These are phyloP conservation scores for Planococcus citri DNA, from an alignment of 1,140 invertebrate genomes.

Conservation along the genomic window DNA sequence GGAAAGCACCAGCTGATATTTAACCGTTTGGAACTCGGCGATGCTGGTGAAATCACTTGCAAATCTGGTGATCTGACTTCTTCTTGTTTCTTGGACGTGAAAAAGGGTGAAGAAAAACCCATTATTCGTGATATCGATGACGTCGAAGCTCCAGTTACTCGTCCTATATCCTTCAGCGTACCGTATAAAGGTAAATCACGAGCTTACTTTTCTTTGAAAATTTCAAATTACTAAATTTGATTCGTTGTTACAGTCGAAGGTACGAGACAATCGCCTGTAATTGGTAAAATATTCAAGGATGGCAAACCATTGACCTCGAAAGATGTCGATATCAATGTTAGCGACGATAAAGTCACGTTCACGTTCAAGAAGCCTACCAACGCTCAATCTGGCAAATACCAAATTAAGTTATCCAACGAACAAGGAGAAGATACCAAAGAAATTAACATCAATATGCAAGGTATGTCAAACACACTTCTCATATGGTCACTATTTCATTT, in stretches of 20 bases:
- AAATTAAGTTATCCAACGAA: constrained; percentile 71
- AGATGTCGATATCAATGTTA: constrained; percentile 75
- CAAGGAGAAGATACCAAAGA: constrained; percentile 78
- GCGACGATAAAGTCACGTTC: constrained; percentile 77
- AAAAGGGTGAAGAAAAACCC: constrained; percentile 71
- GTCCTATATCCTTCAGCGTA: constrained; percentile 70
- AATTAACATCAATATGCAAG: constrained; percentile 73
- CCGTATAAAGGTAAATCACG: constrained; percentile 70
- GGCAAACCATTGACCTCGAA: constrained; percentile 73
- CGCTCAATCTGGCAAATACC: constrained; percentile 66
- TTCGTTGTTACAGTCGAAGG: constrained; percentile 56
- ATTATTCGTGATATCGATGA: constrained; percentile 65
- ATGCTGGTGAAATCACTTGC: constrained; percentile 74
- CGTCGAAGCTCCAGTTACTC: constrained; percentile 63
- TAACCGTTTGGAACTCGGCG: constrained; percentile 62
- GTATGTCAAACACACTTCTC: constrained; percentile 31
- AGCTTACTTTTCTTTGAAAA: not conserved
- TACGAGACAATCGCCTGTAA: constrained; percentile 69
- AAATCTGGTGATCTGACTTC: constrained; percentile 68
- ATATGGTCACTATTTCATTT: constrained; percentile 16
- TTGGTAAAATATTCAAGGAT: constrained; percentile 78
- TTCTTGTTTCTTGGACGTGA: constrained; percentile 66
- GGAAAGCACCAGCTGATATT: constrained; percentile 84
- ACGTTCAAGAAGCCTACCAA: constrained; percentile 80
- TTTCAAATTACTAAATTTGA: not conserved